These are phyloP conservation scores for Leptobrachium ailaonicum DNA, from an alignment of 2,113 vertebrate genomes.

Conservation along the genomic window DNA sequence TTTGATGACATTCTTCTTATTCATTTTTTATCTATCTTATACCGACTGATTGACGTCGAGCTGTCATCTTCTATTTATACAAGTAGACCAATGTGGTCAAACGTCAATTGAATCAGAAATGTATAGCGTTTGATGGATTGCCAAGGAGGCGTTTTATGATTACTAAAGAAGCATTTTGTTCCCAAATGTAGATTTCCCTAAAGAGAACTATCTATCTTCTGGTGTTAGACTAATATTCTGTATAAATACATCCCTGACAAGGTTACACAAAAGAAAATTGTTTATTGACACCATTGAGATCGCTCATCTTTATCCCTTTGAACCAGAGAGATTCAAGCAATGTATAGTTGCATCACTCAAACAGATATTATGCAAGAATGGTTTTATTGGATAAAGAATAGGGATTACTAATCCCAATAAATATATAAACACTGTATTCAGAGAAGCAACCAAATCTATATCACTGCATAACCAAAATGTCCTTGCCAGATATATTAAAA, in stretches of 20 bases:
- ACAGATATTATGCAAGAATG: too few species aligned
- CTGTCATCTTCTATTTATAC: neutral
- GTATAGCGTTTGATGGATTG: neutral
- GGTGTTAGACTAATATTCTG: slow-evolving; percentile 7
- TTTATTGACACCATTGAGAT: too few species aligned
- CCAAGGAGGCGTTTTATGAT: slow-evolving; percentile 9
- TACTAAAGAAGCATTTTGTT: slow-evolving; percentile 5
- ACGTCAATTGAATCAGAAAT: slow-evolving; percentile 6
- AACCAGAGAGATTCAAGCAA: too few species aligned
- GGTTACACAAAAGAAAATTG: too few species aligned
- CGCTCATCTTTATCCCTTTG: too few species aligned
- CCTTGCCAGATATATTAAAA: too few species aligned
- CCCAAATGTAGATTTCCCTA: slow-evolving; percentile 5
- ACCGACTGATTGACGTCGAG: neutral
- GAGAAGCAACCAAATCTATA: too few species aligned
- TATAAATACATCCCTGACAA: neutral
- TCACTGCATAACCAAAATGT: too few species aligned
- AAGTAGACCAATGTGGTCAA: neutral
- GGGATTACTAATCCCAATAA: too few species aligned
- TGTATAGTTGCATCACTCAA: too few species aligned
- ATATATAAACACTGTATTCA: too few species aligned
- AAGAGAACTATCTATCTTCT: slow-evolving; percentile 18
- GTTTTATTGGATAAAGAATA: too few species aligned
- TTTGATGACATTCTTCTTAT: neutral
- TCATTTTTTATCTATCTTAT: neutral